phyloP scores from a whole-genome alignment of 2,888 invertebrate genomes.

The Andrena haemorrhoa region DNA sequence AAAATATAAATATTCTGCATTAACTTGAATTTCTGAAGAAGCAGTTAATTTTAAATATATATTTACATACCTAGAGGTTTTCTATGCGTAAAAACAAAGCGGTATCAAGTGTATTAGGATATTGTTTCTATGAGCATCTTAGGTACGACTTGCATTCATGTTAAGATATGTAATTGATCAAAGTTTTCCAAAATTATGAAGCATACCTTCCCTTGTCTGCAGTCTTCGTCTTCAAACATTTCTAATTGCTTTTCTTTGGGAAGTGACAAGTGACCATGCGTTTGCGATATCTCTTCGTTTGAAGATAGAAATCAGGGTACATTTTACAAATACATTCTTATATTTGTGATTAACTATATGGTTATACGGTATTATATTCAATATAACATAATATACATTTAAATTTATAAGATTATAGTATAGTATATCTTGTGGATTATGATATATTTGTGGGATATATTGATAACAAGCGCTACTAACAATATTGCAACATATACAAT shows the following conservation, averaged over 20 bases:
- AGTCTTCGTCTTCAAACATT: constrained; percentile 64
- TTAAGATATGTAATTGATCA: neutral
- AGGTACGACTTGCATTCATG: constrained; percentile 65
- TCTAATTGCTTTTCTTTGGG: constrained; percentile 71
- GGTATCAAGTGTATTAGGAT: neutral
- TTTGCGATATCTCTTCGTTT: constrained; percentile 78
- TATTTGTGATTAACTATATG: neutral
- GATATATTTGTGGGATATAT: neutral
- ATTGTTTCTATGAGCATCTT: constrained; percentile 80
- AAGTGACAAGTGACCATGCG: constrained; percentile 84
- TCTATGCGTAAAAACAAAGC: neutral
- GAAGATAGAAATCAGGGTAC: constrained; percentile 6
- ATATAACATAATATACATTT: constrained; percentile 18
- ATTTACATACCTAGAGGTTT: neutral
- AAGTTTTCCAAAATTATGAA: neutral
- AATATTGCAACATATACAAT: constrained; percentile 5
- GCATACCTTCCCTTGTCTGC: constrained; percentile 54
- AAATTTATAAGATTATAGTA: constrained; percentile 13
- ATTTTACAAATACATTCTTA: constrained; percentile 1
- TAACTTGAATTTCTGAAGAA: constrained; percentile 32
- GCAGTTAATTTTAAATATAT: constrained; percentile 1
- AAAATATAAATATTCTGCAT: neutral
- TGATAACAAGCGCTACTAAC: constrained; percentile 17
- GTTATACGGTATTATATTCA: constrained; percentile 13
- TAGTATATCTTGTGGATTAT: neutral